Percentiles rank a stretch among this genome's conserved stretches.
These are phyloP conservation scores for Mycteria americana DNA, from an alignment of 2,797 vertebrate species.

Conservation along the genomic window DNA sequence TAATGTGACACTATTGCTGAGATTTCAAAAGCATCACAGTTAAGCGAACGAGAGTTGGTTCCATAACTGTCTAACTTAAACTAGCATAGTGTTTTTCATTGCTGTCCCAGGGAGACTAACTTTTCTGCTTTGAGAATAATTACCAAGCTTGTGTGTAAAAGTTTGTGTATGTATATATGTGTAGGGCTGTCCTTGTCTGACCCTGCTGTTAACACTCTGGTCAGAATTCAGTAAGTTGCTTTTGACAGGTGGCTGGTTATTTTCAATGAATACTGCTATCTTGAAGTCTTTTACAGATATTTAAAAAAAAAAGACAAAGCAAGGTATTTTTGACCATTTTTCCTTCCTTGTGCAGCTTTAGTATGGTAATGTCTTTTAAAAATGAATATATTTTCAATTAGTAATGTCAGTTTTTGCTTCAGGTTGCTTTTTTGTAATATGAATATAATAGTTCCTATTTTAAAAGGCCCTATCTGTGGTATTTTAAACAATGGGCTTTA, in stretches of 20 bases:
- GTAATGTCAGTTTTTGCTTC: background rate
- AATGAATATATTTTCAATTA: background rate
- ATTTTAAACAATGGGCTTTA: background rate
- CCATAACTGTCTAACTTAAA: accelerated
- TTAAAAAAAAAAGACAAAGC: background rate
- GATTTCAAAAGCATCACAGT: background rate
- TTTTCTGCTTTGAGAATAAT: background rate
- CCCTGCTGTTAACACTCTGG: background rate
- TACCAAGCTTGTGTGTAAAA: background rate
- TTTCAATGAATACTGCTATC: background rate
- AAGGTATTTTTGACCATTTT: background rate
- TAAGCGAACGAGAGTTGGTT: background rate
- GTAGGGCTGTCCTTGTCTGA: background rate
- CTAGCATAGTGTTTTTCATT: background rate
- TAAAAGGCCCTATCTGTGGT: background rate
- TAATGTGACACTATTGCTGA: background rate
- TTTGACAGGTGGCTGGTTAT: background rate
- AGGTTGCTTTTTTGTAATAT: background rate
- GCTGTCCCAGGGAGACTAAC: background rate
- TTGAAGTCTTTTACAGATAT: background rate
- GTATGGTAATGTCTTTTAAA: background rate
- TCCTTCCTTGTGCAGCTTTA: background rate
- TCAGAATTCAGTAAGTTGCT: background rate
- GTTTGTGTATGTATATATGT: too few relatives aligned
- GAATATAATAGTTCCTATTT: background rate